Percentiles rank a stretch among this genome's conserved stretches.
Conservation (phyloP, 2,888 invertebrate genomes). For the Hypercompe scribonia region DNA sequence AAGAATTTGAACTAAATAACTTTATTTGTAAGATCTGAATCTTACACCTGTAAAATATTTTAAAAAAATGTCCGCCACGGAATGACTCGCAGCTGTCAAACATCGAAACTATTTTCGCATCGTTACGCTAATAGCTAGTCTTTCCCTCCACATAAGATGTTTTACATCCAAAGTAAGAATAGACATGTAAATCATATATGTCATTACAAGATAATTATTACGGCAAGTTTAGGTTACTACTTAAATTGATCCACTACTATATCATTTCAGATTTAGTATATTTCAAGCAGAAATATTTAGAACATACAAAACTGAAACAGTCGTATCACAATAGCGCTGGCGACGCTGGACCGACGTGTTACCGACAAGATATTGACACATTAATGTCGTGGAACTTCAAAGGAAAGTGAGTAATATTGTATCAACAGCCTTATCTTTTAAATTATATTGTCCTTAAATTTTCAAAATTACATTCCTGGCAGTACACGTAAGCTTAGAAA, state of each 20-base stretch:
- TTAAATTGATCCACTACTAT: background rate
- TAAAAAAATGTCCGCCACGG: no score
- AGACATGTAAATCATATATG: background rate
- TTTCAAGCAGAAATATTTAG: conserved; percentile 60
- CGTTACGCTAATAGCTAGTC: no score
- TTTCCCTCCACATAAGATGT: no score
- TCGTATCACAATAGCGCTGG: conserved; percentile 65
- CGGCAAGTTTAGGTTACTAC: background rate
- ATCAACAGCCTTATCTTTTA: background rate
- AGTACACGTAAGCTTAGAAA: background rate
- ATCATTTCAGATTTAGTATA: conserved; percentile 68
- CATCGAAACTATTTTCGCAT: background rate
- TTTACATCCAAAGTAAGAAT: background rate
- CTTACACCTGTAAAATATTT: no score
- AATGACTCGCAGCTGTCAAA: background rate
- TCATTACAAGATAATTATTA: background rate
- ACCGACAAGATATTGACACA: conserved; percentile 53
- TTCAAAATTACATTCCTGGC: background rate
- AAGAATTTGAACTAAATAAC: no score
- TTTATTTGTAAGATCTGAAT: no score
- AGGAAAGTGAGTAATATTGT: conserved; percentile 67
- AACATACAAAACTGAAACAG: conserved; percentile 42
- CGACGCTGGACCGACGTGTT: conserved; percentile 63
- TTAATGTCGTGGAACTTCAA: conserved; percentile 77
- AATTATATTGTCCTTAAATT: background rate